Percentiles rank a stretch among this genome's conserved stretches.
Conservation (phyloP, 2,888 invertebrate species). For the Hirudinaria manillensis region DNA sequence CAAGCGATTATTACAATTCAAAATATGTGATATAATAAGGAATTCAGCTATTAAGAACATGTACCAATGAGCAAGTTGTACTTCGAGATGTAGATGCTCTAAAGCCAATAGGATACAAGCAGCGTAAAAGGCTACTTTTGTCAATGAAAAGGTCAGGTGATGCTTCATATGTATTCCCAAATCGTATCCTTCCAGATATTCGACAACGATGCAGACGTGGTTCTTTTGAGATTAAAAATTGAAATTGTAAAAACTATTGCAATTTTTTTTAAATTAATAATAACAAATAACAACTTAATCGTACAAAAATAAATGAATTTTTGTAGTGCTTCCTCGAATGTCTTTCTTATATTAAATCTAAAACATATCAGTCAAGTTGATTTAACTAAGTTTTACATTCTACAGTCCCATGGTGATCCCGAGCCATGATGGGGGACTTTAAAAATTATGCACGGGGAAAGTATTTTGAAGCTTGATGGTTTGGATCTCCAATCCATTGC, state of each 20-base stretch:
- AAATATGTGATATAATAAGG: too few species aligned
- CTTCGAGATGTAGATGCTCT: not conserved
- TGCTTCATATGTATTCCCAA: not conserved
- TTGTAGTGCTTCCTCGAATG: not conserved
- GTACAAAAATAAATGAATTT: not conserved
- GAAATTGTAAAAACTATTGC: too few species aligned
- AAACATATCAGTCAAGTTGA: not conserved
- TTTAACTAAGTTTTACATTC: too few species aligned
- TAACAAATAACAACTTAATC: not conserved
- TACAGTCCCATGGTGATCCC: too few species aligned
- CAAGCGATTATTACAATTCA: too few species aligned
- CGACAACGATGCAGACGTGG: not conserved
- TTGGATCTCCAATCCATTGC: too few species aligned
- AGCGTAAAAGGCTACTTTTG: not conserved
- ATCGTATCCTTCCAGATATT: slow-evolving; percentile 4
- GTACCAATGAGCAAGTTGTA: slow-evolving; percentile 4
- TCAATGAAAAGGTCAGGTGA: not conserved
- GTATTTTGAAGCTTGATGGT: too few species aligned
- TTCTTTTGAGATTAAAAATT: not conserved
- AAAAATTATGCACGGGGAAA: too few species aligned
- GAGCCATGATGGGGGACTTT: too few species aligned
- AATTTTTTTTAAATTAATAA: too few species aligned
- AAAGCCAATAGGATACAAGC: not conserved
- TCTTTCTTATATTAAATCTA: not conserved
- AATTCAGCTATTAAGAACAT: not conserved